Conservation (phyloP, 2,797 vertebrate genomes). For the Brachymystax lenok region DNA sequence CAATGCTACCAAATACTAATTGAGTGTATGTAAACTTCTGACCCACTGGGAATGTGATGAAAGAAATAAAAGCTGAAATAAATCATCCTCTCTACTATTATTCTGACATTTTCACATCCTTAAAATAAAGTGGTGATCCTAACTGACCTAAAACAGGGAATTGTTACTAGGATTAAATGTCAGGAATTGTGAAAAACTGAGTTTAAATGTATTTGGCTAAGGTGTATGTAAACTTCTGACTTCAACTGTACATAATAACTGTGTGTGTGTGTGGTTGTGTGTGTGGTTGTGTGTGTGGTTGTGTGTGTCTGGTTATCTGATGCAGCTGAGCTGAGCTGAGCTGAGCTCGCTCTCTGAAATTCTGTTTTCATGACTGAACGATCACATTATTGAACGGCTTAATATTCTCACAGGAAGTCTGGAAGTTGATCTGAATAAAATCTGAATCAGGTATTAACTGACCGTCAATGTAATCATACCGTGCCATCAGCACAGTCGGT, state of each 20-base stretch:
- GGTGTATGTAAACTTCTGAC: no score
- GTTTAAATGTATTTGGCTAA: no score
- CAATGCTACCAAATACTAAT: no score
- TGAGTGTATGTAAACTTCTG: no score
- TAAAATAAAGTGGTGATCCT: no score
- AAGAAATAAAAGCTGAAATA: no score
- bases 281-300: background rate
- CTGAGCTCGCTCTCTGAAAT: slow-evolving; percentile 49
- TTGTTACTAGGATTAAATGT: no score
- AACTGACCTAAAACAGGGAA: no score
- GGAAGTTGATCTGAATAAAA: slow-evolving; percentile 46
- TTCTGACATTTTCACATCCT: no score
- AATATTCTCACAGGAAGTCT: slow-evolving; percentile 54
- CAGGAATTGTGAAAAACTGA: no score
- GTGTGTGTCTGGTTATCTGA: slow-evolving; percentile 36
- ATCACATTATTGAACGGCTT: slow-evolving; percentile 58
- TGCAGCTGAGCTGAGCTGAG: slow-evolving; percentile 51
- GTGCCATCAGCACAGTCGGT: background rate
- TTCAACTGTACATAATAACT: slow-evolving; percentile 49
- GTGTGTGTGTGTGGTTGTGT: background rate
- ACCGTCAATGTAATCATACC: background rate
- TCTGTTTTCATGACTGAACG: slow-evolving; percentile 66
- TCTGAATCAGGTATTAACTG: background rate
- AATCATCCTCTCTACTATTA: no score
- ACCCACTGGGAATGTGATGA: no score